Conservation (phyloP, 1,140 invertebrate species). For the Cydia fagiglandana region DNA sequence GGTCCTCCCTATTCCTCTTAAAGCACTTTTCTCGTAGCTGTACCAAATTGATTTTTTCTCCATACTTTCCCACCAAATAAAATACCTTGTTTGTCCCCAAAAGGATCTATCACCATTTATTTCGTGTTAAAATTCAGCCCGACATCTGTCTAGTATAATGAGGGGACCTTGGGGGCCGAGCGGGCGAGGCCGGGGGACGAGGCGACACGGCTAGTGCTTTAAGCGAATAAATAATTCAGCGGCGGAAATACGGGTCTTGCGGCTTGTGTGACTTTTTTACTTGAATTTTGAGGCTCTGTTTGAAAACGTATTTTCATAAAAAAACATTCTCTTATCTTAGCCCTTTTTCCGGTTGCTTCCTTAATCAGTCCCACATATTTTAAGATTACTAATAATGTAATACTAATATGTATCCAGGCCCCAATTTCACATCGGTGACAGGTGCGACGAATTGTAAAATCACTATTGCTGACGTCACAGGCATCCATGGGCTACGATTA, state of each 20-base stretch:
- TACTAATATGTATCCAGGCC: no score
- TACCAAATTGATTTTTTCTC: background rate
- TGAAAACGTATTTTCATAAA: background rate
- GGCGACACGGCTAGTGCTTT: conserved; percentile 24
- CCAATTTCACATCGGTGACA: no score
- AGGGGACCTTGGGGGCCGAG: background rate
- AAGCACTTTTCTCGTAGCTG: no score
- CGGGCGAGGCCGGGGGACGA: background rate
- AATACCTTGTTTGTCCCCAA: background rate
- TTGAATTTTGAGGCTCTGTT: background rate
- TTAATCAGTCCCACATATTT: no score
- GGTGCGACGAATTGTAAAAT: no score
- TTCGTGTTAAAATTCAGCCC: conserved; percentile 17
- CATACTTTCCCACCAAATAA: background rate
- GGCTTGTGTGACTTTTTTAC: background rate
- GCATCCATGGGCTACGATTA: no score
- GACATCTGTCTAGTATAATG: conserved; percentile 28
- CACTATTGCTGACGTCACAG: no score
- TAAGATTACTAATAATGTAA: no score
- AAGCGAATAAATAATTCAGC: conserved; percentile 26
- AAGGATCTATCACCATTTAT: conserved; percentile 26
- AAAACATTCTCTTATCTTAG: background rate
- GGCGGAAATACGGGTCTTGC: background rate
- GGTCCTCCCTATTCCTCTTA: no score
- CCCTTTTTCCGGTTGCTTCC: no score